phyloP scores from a whole-genome alignment of 1,140 invertebrate species.

The Carcinoscorpius rotundicauda region DNA sequence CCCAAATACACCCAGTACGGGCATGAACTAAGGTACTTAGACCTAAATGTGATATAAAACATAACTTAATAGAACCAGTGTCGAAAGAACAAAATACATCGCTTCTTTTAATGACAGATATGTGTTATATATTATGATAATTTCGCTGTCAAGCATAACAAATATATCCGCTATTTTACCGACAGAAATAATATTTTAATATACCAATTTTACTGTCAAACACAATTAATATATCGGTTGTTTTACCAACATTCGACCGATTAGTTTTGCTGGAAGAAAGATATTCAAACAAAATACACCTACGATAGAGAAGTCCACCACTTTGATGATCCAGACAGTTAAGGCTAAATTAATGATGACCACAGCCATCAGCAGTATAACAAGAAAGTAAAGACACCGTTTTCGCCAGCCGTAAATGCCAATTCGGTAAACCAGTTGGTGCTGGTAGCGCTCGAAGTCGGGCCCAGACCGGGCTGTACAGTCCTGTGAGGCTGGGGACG shows the following conservation, averaged over 20 bases:
- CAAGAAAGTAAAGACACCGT: slow-evolving; percentile 70
- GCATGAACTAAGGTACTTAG: too few species aligned
- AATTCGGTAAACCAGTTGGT: slow-evolving; percentile 36
- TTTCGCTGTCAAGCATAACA: background rate
- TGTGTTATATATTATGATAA: background rate
- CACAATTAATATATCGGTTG: background rate
- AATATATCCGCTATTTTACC: background rate
- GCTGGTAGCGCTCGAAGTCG: slow-evolving; percentile 10
- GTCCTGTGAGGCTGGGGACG: too few species aligned
- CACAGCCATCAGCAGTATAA: slow-evolving; percentile 68
- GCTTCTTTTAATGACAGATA: too few species aligned
- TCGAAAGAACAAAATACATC: too few species aligned
- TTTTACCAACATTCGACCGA: background rate
- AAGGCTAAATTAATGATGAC: slow-evolving; percentile 84
- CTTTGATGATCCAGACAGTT: slow-evolving; percentile 90
- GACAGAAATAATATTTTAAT: background rate
- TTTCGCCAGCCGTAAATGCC: slow-evolving; percentile 93
- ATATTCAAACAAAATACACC: slow-evolving; percentile 35
- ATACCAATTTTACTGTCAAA: background rate
- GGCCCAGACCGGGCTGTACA: too few species aligned
- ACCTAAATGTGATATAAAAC: too few species aligned
- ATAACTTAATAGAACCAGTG: too few species aligned
- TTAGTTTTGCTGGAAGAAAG: background rate
- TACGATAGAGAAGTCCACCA: slow-evolving; percentile 84
- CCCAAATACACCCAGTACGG: too few species aligned